Base-by-base conservation (phyloP, 2,888 invertebrate genomes). In the Zaprionus bogoriensis region DNA sequence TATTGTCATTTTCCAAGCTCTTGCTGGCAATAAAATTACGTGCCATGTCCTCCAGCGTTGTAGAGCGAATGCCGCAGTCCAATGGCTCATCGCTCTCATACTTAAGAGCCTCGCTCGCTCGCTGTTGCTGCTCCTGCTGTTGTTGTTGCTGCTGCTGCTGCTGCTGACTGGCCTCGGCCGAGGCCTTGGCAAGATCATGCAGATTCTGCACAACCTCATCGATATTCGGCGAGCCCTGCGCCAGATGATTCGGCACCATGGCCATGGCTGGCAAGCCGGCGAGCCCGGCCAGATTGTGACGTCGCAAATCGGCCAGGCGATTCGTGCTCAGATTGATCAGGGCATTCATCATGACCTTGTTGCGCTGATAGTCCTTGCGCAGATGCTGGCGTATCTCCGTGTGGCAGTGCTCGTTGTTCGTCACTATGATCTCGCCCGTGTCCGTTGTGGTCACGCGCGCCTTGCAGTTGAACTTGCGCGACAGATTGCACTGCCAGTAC, bases 331-430 rank as follows among this genome's bases (percentile, higher is more conserved):
- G 62, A 65, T 90, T 90, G 9, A 90, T 87, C 4, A 90, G 52
- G 1, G 90, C 90, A 70, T 90, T 90, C 89, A 90, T 89, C 90
- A 90, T 89, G 1, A 90, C 88, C 67, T 90, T 91, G 63, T 90
- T 90, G 19, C 91, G 89, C 70, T 91, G 90, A 67, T 91, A 91
- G 67, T 91, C 91, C 73, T 91, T 91, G 44, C 91, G 90, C 52
- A 91, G 79, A 75, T 91, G 91, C 61, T 91, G 91, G 0, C 91
- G 87, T 45, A 91, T 91, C 71, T 91, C 91, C 4, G 90, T 89
- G 66, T 92, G 93, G 42, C 89, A 91, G 60, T 92, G 93, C 46
- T 91, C 89, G 46, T 92, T 89, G 63, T 91, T 92, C 2, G 91
- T 88, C 1, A 90, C 90, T 36, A 90, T 89, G 9, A 92, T 90